These are phyloP conservation scores for Tiliqua scincoides DNA, from an alignment of 2,113 vertebrate species.

Conservation along the genomic window DNA sequence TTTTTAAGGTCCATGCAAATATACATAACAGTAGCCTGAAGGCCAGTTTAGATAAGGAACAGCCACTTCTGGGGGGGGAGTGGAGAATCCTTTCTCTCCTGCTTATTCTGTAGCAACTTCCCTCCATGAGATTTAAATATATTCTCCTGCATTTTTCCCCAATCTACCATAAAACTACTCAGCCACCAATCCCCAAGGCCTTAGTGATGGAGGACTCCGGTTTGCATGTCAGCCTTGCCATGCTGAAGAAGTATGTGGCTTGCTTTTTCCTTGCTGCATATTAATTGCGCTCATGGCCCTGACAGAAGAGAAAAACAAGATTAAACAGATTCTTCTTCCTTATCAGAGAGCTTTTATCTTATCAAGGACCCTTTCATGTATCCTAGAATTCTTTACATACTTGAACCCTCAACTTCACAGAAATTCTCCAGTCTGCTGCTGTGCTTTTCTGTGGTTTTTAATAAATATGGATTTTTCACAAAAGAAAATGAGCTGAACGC, in stretches of 20 bases:
- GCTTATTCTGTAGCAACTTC: not conserved
- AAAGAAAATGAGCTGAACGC: too few relatives aligned
- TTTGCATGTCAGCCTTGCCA: not conserved
- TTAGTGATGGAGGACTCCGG: not conserved
- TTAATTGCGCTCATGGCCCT: constrained; percentile 61
- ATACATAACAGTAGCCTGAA: not conserved
- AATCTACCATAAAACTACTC: not conserved
- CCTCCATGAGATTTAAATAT: not conserved
- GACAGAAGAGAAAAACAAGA: constrained; percentile 71
- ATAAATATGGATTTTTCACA: too few relatives aligned
- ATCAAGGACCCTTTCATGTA: constrained; percentile 49
- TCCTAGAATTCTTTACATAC: constrained; percentile 63
- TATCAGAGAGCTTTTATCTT: constrained; percentile 63
- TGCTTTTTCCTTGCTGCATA: constrained; percentile 45
- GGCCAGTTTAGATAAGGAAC: not conserved
- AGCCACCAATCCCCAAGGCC: not conserved
- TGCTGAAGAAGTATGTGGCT: not conserved
- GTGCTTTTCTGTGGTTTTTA: constrained; percentile 9
- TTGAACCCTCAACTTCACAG: constrained; percentile 55
- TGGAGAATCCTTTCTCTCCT: not conserved
- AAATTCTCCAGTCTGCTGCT: constrained; percentile 50
- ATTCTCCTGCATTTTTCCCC: too few relatives aligned
- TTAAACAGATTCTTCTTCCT: constrained; percentile 67
- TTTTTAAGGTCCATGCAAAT: not conserved
- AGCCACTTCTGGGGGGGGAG: not conserved